A percentile compares a stretch with the other conserved stretches of the same genome.
Conservation (phyloP, 1,140 invertebrate genomes). For the Heliconius nattereri region DNA sequence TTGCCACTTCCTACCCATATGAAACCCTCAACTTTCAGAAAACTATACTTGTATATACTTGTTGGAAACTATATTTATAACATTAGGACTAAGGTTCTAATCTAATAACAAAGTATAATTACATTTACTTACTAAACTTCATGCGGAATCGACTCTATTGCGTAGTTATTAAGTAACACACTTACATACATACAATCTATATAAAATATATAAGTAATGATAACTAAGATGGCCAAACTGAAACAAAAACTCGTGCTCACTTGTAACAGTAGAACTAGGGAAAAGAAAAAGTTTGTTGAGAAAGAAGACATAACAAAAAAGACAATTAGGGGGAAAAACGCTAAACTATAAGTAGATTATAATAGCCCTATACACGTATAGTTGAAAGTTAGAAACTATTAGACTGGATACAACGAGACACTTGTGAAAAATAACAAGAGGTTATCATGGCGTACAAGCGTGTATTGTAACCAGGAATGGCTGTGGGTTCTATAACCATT, state of each 20-base stretch:
- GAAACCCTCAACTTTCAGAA: background rate
- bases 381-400: background rate
- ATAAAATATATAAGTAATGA: background rate
- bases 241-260: slow-evolving; percentile 21
- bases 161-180: background rate
- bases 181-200: background rate
- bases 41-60: background rate
- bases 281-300: slow-evolving; percentile 15
- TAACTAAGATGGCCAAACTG: slow-evolving; percentile 1
- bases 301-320: slow-evolving; percentile 25
- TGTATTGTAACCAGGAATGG: no score
- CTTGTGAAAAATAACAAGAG: no score
- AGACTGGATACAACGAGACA: background rate
- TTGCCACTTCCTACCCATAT: background rate
- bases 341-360: slow-evolving; percentile 13
- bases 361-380: background rate
- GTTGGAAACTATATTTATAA: background rate
- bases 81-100: background rate
- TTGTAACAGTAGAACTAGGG: slow-evolving; percentile 12
- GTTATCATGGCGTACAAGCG: no score
- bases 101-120: background rate
- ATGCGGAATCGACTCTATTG: background rate
- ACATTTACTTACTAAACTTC: background rate
- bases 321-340: slow-evolving; percentile 18
- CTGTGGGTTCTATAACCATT: no score